Conservation (phyloP, 2,113 vertebrate species). For the Megaceryle maxima region DNA sequence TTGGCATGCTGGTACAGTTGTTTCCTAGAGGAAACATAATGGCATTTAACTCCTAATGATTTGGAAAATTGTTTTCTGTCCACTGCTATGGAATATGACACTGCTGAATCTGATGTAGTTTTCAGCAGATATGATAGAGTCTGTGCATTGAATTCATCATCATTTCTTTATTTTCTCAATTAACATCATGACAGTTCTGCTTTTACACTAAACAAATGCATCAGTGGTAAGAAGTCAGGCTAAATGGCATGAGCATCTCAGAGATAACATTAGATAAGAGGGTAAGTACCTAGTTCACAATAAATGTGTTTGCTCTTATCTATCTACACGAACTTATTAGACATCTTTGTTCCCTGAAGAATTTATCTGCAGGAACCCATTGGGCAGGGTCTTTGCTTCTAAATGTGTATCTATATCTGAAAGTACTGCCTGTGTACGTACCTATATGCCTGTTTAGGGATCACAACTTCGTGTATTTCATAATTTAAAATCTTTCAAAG, state of each 20-base stretch:
- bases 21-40: neutral
- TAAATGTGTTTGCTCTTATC: neutral
- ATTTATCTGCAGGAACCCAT: neutral
- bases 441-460: neutral
- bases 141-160: neutral
- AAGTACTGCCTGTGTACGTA: neutral
- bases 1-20: neutral
- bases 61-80: neutral
- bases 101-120: neutral
- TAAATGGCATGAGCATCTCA: neutral
- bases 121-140: neutral
- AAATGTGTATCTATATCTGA: neutral
- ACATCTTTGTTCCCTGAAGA: neutral
- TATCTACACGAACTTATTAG: neutral
- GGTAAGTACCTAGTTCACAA: neutral
- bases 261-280: neutral
- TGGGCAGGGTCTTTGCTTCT: neutral
- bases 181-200: neutral
- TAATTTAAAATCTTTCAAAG: neutral
- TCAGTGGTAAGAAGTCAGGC: neutral
- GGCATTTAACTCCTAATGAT: neutral
- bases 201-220: neutral
- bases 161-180: neutral
- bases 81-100: rapidly evolving
- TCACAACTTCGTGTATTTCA: neutral